Percentiles rank a stretch among this genome's conserved stretches.
phyloP scores from a whole-genome alignment of 2,113 vertebrate species.

The Atlantisia rogersi region DNA sequence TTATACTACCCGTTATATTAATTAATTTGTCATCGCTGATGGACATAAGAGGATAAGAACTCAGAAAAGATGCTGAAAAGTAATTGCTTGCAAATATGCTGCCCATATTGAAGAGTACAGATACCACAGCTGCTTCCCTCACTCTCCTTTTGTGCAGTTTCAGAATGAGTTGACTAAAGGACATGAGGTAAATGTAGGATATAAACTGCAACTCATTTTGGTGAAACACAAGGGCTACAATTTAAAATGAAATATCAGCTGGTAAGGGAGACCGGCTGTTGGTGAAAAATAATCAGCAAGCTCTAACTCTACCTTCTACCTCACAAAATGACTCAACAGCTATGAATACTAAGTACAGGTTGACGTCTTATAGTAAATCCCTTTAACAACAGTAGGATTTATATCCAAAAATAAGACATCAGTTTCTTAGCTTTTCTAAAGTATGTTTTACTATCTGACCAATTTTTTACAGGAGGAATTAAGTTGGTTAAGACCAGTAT shows the following conservation, averaged over 20 bases:
- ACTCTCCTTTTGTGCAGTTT: conserved; percentile 55
- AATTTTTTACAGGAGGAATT: neutral
- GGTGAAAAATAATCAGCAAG: conserved; percentile 28
- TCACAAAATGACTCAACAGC: conserved; percentile 10
- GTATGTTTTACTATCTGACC: neutral
- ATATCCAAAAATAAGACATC: neutral
- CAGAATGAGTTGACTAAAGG: conserved; percentile 60
- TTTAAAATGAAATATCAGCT: conserved; percentile 64
- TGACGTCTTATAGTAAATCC: neutral
- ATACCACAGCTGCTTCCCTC: conserved; percentile 74
- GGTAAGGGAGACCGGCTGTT: conserved; percentile 51
- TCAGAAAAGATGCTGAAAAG: conserved; percentile 49
- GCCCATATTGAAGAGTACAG: conserved; percentile 51
- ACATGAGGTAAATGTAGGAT: conserved; percentile 65
- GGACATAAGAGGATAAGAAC: conserved; percentile 34
- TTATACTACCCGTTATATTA: conserved; percentile 16
- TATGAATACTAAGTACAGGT: neutral
- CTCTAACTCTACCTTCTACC: neutral
- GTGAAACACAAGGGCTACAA: conserved; percentile 46
- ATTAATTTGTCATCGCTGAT: conserved; percentile 55
- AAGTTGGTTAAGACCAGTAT: neutral
- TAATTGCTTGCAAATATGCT: conserved; percentile 66
- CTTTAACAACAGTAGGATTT: neutral
- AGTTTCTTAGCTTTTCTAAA: neutral
- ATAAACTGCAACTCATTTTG: conserved; percentile 36